Evolutionary conservation across 2,888 invertebrate species (phyloP).

Genomic region (Dasypogon diadema): DNA sequence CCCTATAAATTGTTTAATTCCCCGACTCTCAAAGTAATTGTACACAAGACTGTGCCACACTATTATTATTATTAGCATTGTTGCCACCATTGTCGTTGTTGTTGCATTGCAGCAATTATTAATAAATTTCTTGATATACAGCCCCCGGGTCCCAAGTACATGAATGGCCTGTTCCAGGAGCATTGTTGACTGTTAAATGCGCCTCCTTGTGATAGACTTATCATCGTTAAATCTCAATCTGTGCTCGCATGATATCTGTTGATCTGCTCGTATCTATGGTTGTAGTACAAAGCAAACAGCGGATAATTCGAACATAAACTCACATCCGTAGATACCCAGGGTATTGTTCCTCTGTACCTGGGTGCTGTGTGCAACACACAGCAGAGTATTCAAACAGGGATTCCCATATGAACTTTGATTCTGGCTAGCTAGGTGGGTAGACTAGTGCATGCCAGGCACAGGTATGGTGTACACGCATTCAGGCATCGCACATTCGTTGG

Average conservation of each 20-base stretch:
- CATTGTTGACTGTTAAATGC: slow-evolving; percentile 39
- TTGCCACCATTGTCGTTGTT: slow-evolving; percentile 28
- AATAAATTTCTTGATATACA: slow-evolving; percentile 46
- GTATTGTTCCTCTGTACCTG: slow-evolving; percentile 46
- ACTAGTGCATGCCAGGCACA: too few species aligned
- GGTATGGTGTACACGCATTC: too few species aligned
- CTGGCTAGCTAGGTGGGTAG: too few species aligned
- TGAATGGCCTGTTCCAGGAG: slow-evolving; percentile 35
- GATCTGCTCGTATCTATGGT: slow-evolving; percentile 51
- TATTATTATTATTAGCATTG: slow-evolving; percentile 38
- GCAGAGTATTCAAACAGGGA: too few species aligned
- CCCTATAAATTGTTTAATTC: slow-evolving; percentile 46
- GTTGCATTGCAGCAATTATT: slow-evolving; percentile 32
- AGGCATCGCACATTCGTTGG: too few species aligned
- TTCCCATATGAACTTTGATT: too few species aligned
- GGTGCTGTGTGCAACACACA: neutral
- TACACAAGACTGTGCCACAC: slow-evolving; percentile 27
- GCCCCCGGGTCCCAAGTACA: slow-evolving; percentile 25
- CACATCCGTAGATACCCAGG: slow-evolving; percentile 42
- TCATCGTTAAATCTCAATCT: slow-evolving; percentile 56
- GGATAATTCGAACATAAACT: slow-evolving; percentile 49
- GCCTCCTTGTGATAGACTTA: slow-evolving; percentile 50
- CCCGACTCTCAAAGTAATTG: slow-evolving; percentile 38
- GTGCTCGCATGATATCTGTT: slow-evolving; percentile 55
- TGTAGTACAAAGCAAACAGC: slow-evolving; percentile 50